Evolutionary conservation across 2,113 vertebrate genomes (phyloP).

Genomic region (Struthio camelus): DNA sequence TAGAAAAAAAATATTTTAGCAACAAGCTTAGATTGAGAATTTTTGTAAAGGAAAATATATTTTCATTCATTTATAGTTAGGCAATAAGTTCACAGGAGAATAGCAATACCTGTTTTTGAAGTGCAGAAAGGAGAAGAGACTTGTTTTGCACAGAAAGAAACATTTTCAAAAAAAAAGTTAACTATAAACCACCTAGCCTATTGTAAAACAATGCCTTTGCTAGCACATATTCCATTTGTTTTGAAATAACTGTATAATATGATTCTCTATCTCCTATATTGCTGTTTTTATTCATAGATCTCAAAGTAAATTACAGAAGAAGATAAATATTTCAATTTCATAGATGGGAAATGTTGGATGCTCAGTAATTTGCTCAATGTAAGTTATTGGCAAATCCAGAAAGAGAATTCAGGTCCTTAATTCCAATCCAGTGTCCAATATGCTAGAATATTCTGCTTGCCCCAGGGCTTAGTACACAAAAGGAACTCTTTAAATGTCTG

Average conservation of each 20-base stretch:
- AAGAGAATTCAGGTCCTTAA: neutral
- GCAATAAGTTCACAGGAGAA: neutral
- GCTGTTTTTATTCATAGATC: neutral
- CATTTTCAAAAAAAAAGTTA: neutral
- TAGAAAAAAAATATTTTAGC: neutral
- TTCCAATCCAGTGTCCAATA: neutral
- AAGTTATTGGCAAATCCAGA: neutral
- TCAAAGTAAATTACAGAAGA: neutral
- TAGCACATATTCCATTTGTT: neutral
- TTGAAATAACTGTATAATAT: neutral
- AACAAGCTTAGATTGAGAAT: neutral
- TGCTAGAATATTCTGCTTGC: neutral
- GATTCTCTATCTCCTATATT: fast-evolving
- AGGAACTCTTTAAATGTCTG: neutral
- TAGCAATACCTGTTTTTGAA: neutral
- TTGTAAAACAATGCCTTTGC: neutral
- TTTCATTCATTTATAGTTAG: neutral
- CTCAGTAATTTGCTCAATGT: neutral
- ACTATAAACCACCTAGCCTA: neutral
- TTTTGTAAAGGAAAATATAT: neutral
- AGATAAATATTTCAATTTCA: neutral
- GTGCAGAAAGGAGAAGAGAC: neutral
- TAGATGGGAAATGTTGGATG: neutral
- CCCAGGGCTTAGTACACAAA: neutral
- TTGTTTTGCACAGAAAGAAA: neutral